Percentiles rank a stretch among this genome's conserved stretches.
Evolutionary conservation across 2,113 vertebrate species (phyloP).

Genomic region (Quiscalus mexicanus): DNA sequence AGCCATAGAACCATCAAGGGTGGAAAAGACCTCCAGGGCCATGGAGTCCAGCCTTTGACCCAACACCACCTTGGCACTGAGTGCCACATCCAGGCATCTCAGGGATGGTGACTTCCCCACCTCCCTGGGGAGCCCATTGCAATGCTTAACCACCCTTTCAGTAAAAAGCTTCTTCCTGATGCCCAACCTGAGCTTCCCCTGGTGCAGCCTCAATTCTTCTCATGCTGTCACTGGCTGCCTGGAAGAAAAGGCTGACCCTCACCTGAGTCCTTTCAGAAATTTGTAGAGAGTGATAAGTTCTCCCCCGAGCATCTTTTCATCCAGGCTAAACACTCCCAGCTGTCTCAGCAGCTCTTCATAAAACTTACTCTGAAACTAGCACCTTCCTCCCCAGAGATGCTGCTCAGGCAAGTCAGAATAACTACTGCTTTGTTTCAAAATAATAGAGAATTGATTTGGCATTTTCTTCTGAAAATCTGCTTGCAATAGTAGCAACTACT

Average conservation of each 20-base stretch:
- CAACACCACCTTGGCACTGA: neutral
- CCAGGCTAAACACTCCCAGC: neutral
- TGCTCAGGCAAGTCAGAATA: neutral
- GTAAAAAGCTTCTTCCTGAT: neutral
- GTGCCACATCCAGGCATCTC: neutral
- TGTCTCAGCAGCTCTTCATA: neutral
- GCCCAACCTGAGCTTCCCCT: neutral
- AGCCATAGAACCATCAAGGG: neutral
- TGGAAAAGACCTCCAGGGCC: neutral
- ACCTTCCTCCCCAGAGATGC: neutral
- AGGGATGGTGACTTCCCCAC: neutral
- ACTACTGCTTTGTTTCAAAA: neutral
- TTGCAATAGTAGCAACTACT: neutral
- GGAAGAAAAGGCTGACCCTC: neutral
- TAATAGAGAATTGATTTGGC: neutral
- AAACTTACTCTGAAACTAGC: neutral
- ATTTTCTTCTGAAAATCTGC: constrained; percentile 3
- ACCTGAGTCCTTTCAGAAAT: neutral
- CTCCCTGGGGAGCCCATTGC: neutral
- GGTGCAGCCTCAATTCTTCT: neutral
- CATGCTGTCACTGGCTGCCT: neutral
- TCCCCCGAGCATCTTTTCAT: neutral
- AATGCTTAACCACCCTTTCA: neutral
- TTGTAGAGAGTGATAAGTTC: neutral
- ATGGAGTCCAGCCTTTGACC: neutral